phyloP scores from a whole-genome alignment of 2,113 vertebrate species.

The Protomyctophum bolini region DNA sequence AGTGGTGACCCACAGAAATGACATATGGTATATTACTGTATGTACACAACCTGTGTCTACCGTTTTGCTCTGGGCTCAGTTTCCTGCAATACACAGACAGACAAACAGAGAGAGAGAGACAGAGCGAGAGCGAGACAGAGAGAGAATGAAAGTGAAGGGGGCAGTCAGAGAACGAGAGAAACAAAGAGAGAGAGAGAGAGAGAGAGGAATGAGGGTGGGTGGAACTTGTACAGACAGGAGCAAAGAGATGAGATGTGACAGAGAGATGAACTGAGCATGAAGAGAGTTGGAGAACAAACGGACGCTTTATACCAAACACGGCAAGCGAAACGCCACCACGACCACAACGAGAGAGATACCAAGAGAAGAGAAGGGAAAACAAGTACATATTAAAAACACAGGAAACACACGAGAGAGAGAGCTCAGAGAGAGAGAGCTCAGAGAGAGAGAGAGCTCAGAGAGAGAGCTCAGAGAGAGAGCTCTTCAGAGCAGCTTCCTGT shows the following conservation, averaged over 20 bases:
- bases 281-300: conserved; percentile 1
- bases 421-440: no score
- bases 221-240: conserved; percentile 54
- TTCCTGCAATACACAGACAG: conserved; percentile 24
- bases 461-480: no score
- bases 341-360: no score
- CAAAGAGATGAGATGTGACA: conserved; percentile 62
- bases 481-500: no score
- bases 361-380: no score
- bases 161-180: no score
- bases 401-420: no score
- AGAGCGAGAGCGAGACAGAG: background rate
- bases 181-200: conserved; percentile 22
- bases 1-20: no score
- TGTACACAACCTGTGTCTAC: conserved; percentile 2
- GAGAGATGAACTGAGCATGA: conserved; percentile 23
- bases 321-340: no score
- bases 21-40: background rate
- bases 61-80: conserved; percentile 8
- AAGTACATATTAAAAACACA: no score
- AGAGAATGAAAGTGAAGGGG: background rate
- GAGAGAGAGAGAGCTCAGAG: no score
- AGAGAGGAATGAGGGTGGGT: conserved; percentile 75
- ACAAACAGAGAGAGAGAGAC: conserved; percentile 16
- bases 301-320: no score